phyloP scores from a whole-genome alignment of 2,888 invertebrate genomes.

The Pyrrhosoma nymphula region DNA sequence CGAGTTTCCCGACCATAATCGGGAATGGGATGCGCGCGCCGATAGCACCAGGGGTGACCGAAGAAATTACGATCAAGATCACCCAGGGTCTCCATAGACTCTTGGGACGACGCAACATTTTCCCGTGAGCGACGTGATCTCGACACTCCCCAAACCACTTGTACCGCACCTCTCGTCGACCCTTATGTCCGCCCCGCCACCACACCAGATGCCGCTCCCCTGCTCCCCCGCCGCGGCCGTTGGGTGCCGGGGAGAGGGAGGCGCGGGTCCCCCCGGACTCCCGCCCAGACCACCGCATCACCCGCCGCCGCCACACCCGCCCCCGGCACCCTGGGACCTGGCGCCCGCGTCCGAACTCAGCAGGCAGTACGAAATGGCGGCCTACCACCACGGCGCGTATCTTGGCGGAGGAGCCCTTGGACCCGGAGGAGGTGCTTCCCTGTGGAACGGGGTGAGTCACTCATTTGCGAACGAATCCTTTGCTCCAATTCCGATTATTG shows the following conservation, averaged over 20 bases:
- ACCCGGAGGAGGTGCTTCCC: slow-evolving; percentile 23
- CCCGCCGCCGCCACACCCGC: not conserved
- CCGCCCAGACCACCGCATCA: not conserved
- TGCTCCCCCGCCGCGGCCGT: slow-evolving; percentile 20
- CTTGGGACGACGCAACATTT: not conserved
- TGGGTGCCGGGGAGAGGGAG: slow-evolving; percentile 55
- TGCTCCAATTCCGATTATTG: not conserved
- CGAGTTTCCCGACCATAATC: not conserved
- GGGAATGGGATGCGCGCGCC: not conserved
- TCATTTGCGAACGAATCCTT: not conserved
- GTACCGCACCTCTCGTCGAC: not conserved
- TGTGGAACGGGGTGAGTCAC: slow-evolving; percentile 49
- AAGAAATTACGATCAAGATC: too few relatives aligned
- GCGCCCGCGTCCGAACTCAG: not conserved
- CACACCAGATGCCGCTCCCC: slow-evolving; percentile 38
- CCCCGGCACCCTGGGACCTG: not conserved
- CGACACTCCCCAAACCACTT: not conserved
- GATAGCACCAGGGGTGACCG: not conserved
- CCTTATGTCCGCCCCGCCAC: not conserved
- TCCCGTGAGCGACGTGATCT: too few relatives aligned
- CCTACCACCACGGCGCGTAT: slow-evolving; percentile 50
- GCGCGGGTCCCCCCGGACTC: not conserved
- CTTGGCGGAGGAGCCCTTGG: slow-evolving; percentile 40
- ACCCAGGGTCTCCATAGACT: not conserved
- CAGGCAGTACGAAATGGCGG: slow-evolving; percentile 60